phyloP scores from a whole-genome alignment of 2,888 invertebrate species.

The Timema podura region DNA sequence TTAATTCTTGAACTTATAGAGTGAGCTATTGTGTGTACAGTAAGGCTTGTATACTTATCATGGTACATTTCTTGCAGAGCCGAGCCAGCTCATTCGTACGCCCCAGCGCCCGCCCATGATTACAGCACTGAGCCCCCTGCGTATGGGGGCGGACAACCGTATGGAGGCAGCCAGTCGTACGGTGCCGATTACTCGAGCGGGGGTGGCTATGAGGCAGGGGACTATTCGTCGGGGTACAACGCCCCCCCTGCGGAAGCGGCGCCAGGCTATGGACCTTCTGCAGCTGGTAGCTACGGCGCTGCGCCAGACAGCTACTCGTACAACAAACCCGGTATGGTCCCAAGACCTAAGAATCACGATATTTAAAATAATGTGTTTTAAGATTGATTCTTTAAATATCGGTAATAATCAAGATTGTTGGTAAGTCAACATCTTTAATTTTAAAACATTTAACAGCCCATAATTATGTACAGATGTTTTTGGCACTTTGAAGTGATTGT shows the following conservation, averaged over 20 bases:
- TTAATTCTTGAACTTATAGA: no score
- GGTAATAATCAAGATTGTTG: no score
- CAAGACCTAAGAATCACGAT: no score
- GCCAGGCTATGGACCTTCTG: constrained; percentile 22
- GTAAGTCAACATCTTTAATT: no score
- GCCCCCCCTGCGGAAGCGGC: constrained; percentile 20
- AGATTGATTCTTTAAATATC: no score
- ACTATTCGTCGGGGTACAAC: constrained; percentile 21
- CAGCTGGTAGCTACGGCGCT: constrained; percentile 18
- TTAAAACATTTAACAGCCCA: no score
- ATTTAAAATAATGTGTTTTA: no score
- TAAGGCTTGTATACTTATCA: no score
- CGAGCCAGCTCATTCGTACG: constrained; percentile 4
- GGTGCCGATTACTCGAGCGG: constrained; percentile 21
- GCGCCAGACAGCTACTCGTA: constrained; percentile 26
- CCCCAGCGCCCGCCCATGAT: constrained; percentile 16
- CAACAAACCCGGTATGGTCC: constrained; percentile 20
- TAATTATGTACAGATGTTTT: no score
- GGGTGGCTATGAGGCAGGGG: constrained; percentile 25
- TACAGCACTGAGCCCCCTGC: constrained; percentile 17
- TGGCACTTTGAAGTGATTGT: no score
- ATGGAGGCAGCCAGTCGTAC: constrained; percentile 20
- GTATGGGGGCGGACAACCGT: constrained; percentile 21
- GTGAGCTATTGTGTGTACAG: no score
- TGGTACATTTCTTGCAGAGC: background rate